Conservation (phyloP, 2,113 vertebrate genomes). For the Hippocampus mohnikei region DNA sequence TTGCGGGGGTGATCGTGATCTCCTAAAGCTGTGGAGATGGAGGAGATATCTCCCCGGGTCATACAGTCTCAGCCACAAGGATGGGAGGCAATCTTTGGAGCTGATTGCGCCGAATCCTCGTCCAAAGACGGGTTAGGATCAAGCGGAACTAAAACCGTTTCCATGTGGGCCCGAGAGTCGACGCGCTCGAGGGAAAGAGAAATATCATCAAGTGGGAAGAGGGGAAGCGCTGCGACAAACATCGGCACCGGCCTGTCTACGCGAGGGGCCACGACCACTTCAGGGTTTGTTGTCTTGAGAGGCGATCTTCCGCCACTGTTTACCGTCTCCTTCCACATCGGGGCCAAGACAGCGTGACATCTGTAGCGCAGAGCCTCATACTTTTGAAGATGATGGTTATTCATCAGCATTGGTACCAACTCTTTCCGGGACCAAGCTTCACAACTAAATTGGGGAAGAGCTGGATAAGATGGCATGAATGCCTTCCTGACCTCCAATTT, state of each 20-base stretch:
- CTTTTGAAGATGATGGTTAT: not conserved
- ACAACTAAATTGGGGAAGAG: not conserved
- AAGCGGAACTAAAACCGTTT: conserved; percentile 51
- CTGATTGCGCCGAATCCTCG: conserved; percentile 60
- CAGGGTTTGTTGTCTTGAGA: conserved; percentile 61
- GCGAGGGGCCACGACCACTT: conserved; percentile 38
- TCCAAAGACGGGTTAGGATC: conserved; percentile 45
- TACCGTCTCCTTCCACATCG: conserved; percentile 10
- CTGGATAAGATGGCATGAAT: too few species aligned
- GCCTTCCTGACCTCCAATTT: too few species aligned
- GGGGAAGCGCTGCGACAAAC: conserved; percentile 33
- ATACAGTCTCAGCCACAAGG: conserved; percentile 50
- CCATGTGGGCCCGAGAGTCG: conserved; percentile 37
- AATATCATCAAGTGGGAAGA: conserved; percentile 23
- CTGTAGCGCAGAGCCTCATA: conserved; percentile 14
- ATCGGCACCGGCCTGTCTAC: conserved; percentile 61
- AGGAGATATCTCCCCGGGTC: conserved; percentile 57
- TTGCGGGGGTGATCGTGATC: conserved; percentile 57
- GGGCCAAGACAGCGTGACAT: conserved; percentile 9
- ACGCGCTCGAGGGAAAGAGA: not conserved
- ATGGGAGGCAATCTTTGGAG: conserved; percentile 71
- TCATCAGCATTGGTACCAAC: not conserved
- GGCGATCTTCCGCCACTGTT: conserved; percentile 40
- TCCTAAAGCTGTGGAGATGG: conserved; percentile 64
- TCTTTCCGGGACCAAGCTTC: not conserved